Evolutionary conservation across 2,797 vertebrate genomes (phyloP).

Genomic region (Betta splendens): DNA sequence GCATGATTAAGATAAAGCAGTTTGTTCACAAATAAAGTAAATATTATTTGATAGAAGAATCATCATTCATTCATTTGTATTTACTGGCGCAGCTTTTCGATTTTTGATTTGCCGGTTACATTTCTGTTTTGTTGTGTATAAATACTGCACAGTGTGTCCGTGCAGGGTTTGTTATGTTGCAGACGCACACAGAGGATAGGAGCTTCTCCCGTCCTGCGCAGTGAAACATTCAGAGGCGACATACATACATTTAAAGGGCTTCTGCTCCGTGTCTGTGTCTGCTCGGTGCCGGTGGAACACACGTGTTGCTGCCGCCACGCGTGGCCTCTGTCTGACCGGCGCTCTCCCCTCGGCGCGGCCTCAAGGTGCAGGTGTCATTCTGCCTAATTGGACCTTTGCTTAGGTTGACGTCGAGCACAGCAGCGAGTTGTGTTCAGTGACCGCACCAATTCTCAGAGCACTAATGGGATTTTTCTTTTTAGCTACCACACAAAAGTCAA

Average conservation of each 20-base stretch:
- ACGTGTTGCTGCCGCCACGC: not conserved
- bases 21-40: not conserved
- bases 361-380: slow-evolving; percentile 12
- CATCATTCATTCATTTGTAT: not conserved
- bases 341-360: not conserved
- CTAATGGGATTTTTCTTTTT: not conserved
- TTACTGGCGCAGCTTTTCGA: not conserved
- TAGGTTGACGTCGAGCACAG: not conserved
- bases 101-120: too few species aligned
- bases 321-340: not conserved
- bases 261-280: too few species aligned
- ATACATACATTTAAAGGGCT: too few species aligned
- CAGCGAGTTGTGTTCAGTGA: not conserved
- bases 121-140: too few species aligned
- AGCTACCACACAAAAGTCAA: slow-evolving; percentile 1
- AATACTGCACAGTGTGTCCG: too few species aligned
- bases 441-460: not conserved
- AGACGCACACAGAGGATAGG: too few species aligned
- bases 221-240: too few species aligned
- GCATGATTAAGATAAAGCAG: not conserved
- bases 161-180: too few species aligned
- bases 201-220: too few species aligned
- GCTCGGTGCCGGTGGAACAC: too few species aligned
- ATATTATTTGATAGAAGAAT: not conserved
- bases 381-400: slow-evolving; percentile 15